These are phyloP conservation scores for Channallabes apus DNA, from an alignment of 2,797 vertebrate genomes.

Conservation along the genomic window DNA sequence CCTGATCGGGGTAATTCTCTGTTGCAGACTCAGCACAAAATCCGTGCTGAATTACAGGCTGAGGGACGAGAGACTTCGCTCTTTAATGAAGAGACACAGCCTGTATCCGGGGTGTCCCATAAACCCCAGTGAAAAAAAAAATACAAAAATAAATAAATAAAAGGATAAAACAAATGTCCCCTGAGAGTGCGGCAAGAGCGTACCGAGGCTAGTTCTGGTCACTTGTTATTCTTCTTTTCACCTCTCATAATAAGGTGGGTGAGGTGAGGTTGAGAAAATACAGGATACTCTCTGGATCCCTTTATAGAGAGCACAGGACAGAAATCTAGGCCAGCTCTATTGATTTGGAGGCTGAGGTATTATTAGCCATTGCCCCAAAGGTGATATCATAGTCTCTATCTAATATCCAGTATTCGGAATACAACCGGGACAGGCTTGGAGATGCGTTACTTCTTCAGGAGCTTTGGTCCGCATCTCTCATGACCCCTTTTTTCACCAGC, in stretches of 20 bases:
- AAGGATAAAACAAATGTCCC: conserved; percentile 47
- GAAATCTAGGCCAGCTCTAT: conserved; percentile 79
- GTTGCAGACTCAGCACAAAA: conserved; percentile 74
- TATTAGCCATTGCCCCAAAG: conserved; percentile 73
- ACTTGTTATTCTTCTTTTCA: conserved; percentile 70
- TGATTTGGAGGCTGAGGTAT: conserved; percentile 78
- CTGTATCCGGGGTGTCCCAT: conserved; percentile 60
- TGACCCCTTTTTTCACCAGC: conserved; percentile 33
- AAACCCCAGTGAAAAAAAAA: conserved; percentile 40
- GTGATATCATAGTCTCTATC: conserved; percentile 76
- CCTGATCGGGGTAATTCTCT: conserved; percentile 60
- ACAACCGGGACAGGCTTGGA: conserved; percentile 45
- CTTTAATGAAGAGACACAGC: conserved; percentile 72
- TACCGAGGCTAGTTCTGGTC: conserved; percentile 62
- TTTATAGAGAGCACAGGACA: conserved; percentile 74
- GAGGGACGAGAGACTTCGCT: conserved; percentile 44
- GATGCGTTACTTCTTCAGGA: conserved; percentile 24
- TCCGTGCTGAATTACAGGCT: conserved; percentile 73
- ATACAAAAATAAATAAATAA: too few relatives aligned
- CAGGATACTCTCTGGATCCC: conserved; percentile 73
- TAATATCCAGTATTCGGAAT: conserved; percentile 69
- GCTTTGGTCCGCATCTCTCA: conserved; percentile 41
- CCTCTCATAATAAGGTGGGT: conserved; percentile 68
- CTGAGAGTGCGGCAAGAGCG: conserved; percentile 38
- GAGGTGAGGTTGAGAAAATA: background rate